Evolutionary conservation across 1,140 invertebrate species (phyloP).

Genomic region (Drosophila kanapiae): DNA sequence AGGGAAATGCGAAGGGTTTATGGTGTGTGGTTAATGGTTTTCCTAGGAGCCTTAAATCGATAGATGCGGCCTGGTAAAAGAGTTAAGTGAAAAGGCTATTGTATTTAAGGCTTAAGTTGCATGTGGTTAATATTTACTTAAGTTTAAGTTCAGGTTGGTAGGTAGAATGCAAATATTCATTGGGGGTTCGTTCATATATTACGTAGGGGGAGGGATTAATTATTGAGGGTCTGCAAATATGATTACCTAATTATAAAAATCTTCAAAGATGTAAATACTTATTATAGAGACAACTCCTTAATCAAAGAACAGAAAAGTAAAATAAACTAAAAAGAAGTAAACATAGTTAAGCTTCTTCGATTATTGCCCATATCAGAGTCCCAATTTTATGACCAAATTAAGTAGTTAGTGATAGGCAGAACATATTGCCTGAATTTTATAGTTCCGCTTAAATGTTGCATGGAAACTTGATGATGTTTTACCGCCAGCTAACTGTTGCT

Average conservation of each 20-base stretch:
- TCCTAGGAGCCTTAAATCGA: neutral
- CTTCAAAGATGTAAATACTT: too few species aligned
- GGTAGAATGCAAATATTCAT: too few species aligned
- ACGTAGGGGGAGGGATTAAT: too few species aligned
- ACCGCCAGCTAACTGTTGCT: constrained; percentile 9
- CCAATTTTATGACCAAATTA: neutral
- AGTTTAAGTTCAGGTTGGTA: too few species aligned
- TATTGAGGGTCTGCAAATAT: too few species aligned
- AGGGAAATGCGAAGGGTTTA: neutral
- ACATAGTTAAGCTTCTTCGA: too few species aligned
- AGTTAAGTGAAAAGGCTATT: neutral
- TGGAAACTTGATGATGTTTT: constrained; percentile 14
- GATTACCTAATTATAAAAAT: too few species aligned
- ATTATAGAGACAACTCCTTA: neutral
- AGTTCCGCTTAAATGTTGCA: constrained; percentile 4
- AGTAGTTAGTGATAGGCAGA: neutral
- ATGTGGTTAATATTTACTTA: neutral
- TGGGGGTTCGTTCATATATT: too few species aligned
- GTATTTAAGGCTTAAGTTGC: neutral
- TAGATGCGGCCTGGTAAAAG: neutral
- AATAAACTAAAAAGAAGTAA: neutral
- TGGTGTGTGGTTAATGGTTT: neutral
- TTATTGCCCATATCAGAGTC: neutral
- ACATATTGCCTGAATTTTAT: neutral
- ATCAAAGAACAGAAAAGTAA: too few species aligned